A percentile compares a stretch with the other conserved stretches of the same genome.
These are phyloP conservation scores for Ptychochromis oligacanthus DNA, from an alignment of 2,113 vertebrate species.

Conservation along the genomic window DNA sequence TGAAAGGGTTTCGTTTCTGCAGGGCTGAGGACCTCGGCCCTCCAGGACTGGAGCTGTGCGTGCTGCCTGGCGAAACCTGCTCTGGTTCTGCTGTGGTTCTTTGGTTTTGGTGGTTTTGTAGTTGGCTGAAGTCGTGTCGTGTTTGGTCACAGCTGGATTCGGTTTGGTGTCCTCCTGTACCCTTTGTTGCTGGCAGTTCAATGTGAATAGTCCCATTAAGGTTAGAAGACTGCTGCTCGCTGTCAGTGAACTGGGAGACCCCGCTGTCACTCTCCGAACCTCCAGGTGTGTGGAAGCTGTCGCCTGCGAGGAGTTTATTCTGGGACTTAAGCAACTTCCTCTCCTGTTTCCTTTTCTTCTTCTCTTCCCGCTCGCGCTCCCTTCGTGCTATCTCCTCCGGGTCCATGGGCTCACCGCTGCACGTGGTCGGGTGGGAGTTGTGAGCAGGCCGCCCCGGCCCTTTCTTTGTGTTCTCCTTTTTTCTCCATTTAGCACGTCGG, in stretches of 20 bases:
- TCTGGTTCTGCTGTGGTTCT: conserved; percentile 82
- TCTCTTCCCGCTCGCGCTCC: conserved; percentile 92
- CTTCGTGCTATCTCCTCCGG: conserved; percentile 96
- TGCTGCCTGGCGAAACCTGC: conserved; percentile 76
- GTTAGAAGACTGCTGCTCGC: conserved; percentile 70
- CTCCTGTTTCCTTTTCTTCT: conserved; percentile 96
- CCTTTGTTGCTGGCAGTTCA: conserved; percentile 54
- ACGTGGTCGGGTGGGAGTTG: conserved; percentile 97
- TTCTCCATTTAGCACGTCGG: conserved; percentile 97
- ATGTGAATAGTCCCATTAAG: conserved; percentile 56
- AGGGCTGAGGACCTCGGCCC: conserved; percentile 67
- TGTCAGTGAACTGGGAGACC: conserved; percentile 86
- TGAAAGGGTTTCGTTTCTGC: conserved; percentile 91
- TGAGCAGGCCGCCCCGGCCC: conserved; percentile 95
- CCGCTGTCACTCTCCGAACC: conserved; percentile 94
- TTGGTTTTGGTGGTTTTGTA: conserved; percentile 82
- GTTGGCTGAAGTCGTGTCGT: conserved; percentile 62
- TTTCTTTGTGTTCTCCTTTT: conserved; percentile 99
- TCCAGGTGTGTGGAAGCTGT: conserved; percentile 91
- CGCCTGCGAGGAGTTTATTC: conserved; percentile 84
- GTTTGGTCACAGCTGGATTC: conserved; percentile 82
- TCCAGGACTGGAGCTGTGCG: conserved; percentile 71
- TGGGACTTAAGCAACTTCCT: conserved; percentile 91
- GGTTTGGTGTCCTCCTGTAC: conserved; percentile 69
- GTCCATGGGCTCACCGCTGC: conserved; percentile 99